Percentiles rank a stretch among this genome's conserved stretches.
phyloP scores from a whole-genome alignment of 1,140 invertebrate species.

The Neoseiulus cucumeris region DNA sequence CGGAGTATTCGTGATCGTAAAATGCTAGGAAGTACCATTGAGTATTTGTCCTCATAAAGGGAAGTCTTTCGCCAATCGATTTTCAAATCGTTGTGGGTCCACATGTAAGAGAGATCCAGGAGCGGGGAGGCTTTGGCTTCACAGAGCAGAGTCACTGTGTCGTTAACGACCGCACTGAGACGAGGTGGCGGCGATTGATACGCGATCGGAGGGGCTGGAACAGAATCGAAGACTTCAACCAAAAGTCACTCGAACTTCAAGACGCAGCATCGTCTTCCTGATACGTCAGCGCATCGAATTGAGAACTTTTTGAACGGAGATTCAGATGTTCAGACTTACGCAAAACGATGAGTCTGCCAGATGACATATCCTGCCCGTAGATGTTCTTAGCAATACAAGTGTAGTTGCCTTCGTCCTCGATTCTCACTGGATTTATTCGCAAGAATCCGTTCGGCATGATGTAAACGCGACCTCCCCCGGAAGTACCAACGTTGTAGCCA shows the following conservation, averaged over 20 bases:
- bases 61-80: constrained; percentile 37
- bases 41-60: constrained; percentile 14
- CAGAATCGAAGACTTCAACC: constrained; percentile 16
- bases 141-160: constrained; percentile 52
- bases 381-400: constrained; percentile 66
- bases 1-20: no score
- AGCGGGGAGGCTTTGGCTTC: constrained; percentile 54
- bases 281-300: background rate
- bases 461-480: constrained; percentile 39
- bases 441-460: constrained; percentile 64
- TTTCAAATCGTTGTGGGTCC: constrained; percentile 64
- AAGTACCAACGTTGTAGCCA: constrained; percentile 44
- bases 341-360: constrained; percentile 59
- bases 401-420: constrained; percentile 68
- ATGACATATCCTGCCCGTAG: constrained; percentile 49
- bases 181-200: constrained; percentile 40
- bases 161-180: constrained; percentile 43
- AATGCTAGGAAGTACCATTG: constrained; percentile 28
- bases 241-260: no score
- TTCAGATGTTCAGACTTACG: constrained; percentile 38
- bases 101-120: constrained; percentile 67
- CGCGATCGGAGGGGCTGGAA: constrained; percentile 41
- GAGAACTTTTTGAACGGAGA: background rate
- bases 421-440: constrained; percentile 60
- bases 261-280: no score